Conservation (phyloP, 2,797 vertebrate genomes). For the Amazonetta brasiliensis region DNA sequence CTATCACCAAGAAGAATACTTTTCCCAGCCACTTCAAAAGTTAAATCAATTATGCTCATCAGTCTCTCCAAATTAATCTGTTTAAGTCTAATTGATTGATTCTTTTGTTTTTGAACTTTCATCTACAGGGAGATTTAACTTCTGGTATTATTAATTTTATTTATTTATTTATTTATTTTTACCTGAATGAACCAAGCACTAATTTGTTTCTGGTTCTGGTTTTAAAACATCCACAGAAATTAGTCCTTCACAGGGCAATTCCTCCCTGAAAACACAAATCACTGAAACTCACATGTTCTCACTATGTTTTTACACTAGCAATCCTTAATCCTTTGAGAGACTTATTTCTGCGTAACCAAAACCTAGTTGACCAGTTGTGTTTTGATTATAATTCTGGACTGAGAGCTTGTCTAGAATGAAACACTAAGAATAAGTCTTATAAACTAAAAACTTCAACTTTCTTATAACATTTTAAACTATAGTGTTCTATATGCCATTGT, state of each 20-base stretch:
- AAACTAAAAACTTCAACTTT: not conserved
- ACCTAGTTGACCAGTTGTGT: not conserved
- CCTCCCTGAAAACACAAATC: not conserved
- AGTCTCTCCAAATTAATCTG: not conserved
- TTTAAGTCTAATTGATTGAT: conserved; percentile 37
- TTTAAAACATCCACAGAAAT: not conserved
- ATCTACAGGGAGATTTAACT: conserved; percentile 9
- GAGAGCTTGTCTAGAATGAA: not conserved
- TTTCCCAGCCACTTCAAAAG: not conserved
- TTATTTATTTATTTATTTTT: not conserved
- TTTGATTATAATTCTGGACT: not conserved
- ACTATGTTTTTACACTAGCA: not conserved
- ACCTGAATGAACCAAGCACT: not conserved
- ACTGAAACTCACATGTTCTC: not conserved
- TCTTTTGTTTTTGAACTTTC: conserved; percentile 17
- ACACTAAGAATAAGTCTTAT: not conserved
- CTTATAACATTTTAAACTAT: not conserved
- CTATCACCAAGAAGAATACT: not conserved
- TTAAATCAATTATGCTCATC: conserved; percentile 30
- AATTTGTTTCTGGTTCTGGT: not conserved
- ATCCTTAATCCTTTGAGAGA: not conserved
- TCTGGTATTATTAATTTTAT: not conserved
- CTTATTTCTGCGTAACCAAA: not conserved
- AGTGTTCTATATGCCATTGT: not conserved
- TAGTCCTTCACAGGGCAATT: not conserved